Base-by-base conservation (phyloP, 2,888 invertebrate genomes). In the Teinopalpus imperialis region DNA sequence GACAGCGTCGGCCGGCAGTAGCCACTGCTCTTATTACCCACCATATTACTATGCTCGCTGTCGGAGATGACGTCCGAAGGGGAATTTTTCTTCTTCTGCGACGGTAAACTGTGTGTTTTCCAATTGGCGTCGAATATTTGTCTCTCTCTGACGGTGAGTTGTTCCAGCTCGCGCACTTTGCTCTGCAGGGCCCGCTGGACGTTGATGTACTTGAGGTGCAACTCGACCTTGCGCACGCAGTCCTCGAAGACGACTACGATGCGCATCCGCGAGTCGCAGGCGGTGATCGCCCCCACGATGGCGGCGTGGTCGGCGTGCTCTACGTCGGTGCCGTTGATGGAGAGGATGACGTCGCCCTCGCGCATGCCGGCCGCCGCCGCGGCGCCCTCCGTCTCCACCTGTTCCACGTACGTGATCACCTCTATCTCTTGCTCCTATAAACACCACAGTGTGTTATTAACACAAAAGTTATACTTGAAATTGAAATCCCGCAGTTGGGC, bases 171-270 rank as follows among this genome's bases (percentile, higher is more conserved):
- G 31, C 93, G 91, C 91, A 96, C 93, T 78, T 97, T 96, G 30
- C 92, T 91, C 75, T 97, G 96, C 13, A 97, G 83, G 21, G 94
- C 90, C 59, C 95, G 91, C 81, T 97, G 97, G 18, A 98, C 89
- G 66, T 96, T 96, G 54, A 98, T 95, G 69, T 96, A 97, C 49
- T 97, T 93, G 91, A 97, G 95, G 74, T 98, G 97, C 0, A 98
- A 90, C 66, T 97, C 97, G 24, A 98, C 88, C 91, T 98, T 98
- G 49, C 96, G 91, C 1, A 98, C 97, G 67, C 98, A 97, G 74
- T 98, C 97, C 87, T 98, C 98, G 73, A 98, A 98, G 23, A 98
- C 92, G 7, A 98, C 98, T 14, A 98, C 98, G 94, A 98, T 96
- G 41, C 98, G 91, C 95, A 98, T 96, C 54, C 96, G 91, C 12